Evolutionary conservation across 2,888 invertebrate species (phyloP).

Genomic region (Pandemis heparana): DNA sequence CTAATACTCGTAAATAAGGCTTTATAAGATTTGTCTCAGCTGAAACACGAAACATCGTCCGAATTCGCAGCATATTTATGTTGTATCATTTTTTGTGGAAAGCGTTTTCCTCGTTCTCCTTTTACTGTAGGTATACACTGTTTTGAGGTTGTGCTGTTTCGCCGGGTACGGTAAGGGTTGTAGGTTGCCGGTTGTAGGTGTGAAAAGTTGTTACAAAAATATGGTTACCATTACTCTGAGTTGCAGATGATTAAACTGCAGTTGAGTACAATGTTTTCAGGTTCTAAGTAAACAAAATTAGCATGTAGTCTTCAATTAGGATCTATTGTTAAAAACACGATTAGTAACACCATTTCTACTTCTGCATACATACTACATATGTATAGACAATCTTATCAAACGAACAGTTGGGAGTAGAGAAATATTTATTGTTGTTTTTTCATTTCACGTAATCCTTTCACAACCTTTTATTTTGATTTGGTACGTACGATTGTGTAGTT

Average conservation of each 20-base stretch:
- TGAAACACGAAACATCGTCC: conserved; percentile 77
- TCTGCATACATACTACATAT: no score
- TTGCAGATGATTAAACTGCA: no score
- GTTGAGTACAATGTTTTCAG: background rate
- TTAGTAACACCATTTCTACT: no score
- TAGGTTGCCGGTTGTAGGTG: background rate
- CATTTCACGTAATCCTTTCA: no score
- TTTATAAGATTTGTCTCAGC: conserved; percentile 62
- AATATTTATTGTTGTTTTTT: no score
- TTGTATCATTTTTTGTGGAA: conserved; percentile 70
- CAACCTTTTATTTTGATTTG: no score
- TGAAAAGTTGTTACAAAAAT: background rate
- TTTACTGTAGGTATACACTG: conserved; percentile 49
- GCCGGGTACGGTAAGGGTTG: background rate
- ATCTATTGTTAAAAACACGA: background rate
- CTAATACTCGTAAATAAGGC: conserved; percentile 52
- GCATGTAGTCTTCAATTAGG: background rate
- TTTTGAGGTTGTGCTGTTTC: conserved; percentile 23
- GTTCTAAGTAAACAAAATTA: background rate
- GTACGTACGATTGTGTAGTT: no score
- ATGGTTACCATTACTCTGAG: background rate
- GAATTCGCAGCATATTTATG: conserved; percentile 71
- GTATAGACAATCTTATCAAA: no score
- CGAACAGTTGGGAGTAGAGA: no score
- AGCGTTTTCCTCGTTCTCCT: conserved; percentile 67